A percentile compares a stretch with the other conserved stretches of the same genome.
Conservation (phyloP, 2,888 invertebrate species). For the Pseudococcus longispinus region DNA sequence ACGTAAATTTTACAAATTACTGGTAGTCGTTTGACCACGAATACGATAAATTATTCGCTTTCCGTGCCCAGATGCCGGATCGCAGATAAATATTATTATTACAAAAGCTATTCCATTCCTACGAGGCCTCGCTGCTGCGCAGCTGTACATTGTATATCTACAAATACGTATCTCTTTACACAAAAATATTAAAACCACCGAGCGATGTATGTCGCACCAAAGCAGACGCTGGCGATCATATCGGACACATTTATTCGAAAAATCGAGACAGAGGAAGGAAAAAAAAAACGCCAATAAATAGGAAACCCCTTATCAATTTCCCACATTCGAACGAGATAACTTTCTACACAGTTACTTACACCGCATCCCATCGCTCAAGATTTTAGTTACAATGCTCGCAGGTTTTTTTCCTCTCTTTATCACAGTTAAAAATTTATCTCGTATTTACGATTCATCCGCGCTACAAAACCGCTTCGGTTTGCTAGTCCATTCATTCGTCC, state of each 20-base stretch:
- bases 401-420: not conserved
- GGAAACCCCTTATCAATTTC: not conserved
- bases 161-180: no score
- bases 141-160: not conserved
- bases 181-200: not conserved
- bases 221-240: not conserved
- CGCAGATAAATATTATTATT: not conserved
- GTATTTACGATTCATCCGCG: not conserved
- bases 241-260: not conserved
- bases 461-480: not conserved
- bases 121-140: not conserved
- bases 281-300: not conserved
- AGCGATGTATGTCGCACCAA: not conserved
- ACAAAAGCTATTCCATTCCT: not conserved
- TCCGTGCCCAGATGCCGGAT: not conserved
- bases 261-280: not conserved
- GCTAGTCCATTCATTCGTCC: not conserved
- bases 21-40: constrained; percentile 15
- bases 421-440: not conserved
- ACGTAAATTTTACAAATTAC: constrained; percentile 28
- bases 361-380: not conserved
- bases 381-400: not conserved
- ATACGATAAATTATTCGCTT: not conserved
- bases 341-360: not conserved
- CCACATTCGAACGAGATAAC: not conserved